Evolutionary conservation across 2,797 vertebrate genomes (phyloP), one percentile per base, ranked within the genome.

Genomic region (Esox masquinongy): DNA sequence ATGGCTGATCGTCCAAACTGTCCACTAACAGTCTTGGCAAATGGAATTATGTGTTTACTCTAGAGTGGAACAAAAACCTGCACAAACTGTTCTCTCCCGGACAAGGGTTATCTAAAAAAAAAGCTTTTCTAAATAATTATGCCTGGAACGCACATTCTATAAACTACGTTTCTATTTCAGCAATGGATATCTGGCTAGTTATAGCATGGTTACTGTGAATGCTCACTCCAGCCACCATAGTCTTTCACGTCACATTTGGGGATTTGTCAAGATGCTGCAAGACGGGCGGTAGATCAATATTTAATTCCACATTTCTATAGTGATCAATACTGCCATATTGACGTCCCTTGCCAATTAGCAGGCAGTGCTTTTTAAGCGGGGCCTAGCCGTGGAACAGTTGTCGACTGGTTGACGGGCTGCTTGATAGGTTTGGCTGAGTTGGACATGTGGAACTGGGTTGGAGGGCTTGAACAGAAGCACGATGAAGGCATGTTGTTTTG

Each of bases 271-370:
- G 9, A 34, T 12, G 15, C 77, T 75, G 69, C 70, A 79, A 79
- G 79, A 77, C 67, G 64, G 64, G 26, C 26, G 64, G 73, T 39
- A 71, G 66, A 83, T 87, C 87, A 83, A 88, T 88, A 86, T 85
- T 82, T 87, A 84, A 87, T 87, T 86, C 79, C 19, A 76, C 74
- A 67, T 84, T 72, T 51, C 79, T 77, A 81, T 83, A 81, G 71
- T 64, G 72, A 87, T 85, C 87, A 77, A 82, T 85, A 72, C 64
- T 47, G 8, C 64, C n/a, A 17, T 79, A 76, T 80, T 73, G 75
- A 76, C 70, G 36, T 80, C 74, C 63, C 31, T 26, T 51, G 61
- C n/a, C 24, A 43, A 66, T 16, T 22, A 26, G n/a, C 70, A 53
- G 36, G 16, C 17, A n/a, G 49, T 53, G 26, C 31, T 53, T 49